Evolutionary conservation across 1,140 invertebrate species (phyloP).

Genomic region (Drosophila obscura): DNA sequence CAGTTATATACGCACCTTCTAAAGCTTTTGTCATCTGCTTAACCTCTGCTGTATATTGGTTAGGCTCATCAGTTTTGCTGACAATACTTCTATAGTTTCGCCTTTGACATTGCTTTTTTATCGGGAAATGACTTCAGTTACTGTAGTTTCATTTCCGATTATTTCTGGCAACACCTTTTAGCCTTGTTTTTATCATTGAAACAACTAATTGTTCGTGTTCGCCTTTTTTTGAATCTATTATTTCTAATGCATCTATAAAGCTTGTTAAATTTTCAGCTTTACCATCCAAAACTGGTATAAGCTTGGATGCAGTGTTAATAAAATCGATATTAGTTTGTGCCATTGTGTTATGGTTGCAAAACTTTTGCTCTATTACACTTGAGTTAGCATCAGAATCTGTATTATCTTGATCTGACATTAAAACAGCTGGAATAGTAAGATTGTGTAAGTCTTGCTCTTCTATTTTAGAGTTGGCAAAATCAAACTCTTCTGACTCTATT

Average conservation of each 20-base stretch:
- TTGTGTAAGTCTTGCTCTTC: slow-evolving; percentile 13
- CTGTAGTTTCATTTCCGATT: slow-evolving; percentile 3
- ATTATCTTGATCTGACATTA: too few species aligned
- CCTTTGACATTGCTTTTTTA: slow-evolving; percentile 14
- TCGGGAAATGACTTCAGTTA: neutral
- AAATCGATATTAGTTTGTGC: slow-evolving; percentile 5
- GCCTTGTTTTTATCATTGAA: slow-evolving; percentile 1
- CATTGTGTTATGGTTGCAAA: neutral
- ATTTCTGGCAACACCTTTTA: slow-evolving; percentile 11
- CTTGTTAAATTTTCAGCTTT: too few species aligned
- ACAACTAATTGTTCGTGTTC: slow-evolving; percentile 4
- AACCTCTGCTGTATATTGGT: slow-evolving; percentile 1
- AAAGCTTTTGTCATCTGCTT: slow-evolving; percentile 15
- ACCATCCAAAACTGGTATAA: slow-evolving; percentile 5
- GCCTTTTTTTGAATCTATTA: slow-evolving; percentile 6
- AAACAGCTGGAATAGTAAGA: too few species aligned
- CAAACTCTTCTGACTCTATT: neutral
- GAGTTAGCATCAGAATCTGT: neutral
- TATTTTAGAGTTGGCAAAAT: neutral
- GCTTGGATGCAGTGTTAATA: slow-evolving; percentile 6
- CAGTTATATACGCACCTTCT: too few species aligned
- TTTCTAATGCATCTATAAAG: neutral
- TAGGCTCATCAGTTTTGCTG: slow-evolving; percentile 8
- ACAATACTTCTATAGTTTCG: slow-evolving; percentile 11
- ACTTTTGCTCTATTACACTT: neutral